Evolutionary conservation across 2,888 invertebrate genomes (phyloP), one percentile per base, ranked within the genome.

Genomic region (Melanchra persicariae): DNA sequence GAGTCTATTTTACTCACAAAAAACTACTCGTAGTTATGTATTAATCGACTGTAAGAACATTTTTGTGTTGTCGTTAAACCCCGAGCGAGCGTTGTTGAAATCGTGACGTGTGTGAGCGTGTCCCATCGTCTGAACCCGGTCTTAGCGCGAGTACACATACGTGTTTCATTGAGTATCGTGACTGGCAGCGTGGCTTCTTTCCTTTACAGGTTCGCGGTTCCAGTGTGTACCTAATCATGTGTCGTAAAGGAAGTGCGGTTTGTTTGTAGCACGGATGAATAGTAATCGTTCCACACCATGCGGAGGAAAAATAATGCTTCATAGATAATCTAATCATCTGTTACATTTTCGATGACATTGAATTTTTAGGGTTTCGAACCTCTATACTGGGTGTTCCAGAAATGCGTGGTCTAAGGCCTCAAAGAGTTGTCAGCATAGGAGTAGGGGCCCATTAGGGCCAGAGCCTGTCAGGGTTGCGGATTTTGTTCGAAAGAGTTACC

Each of bases 101-200:
- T 4, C 9, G 5, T 30, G 10, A 5, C 10, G n/a, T 6, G 54
- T n/a, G 30, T n/a, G 5, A 10, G 15, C 40, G 58, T 17, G 22
- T 3, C 22, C 17, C 22, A 9, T 15, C 9, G 22, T 58, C 17
- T 59, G 69, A 58, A 12, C 40, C 17, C 10, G 51, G 9, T 15
- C 26, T 45, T 26, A 63, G 19, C 22, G 49, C 43, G 10, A 1
- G 17, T 43, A 22, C n/a, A 40, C 26, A 45, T 19, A 26, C 37
- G 26, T 65, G 59, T 43, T 55, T 66, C 47, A 64, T 70, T 60
- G 55, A 66, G 55, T 30, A 43, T 52, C 40, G 8, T 22, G 74
- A 74, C 78, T 70, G 43, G 70, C 63, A 66, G 52, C 60, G 78
- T 37, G 78, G 63, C 52, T n/a, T 74, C 62, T 66, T 55, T 73